A percentile compares a stretch with the other conserved stretches of the same genome.
Evolutionary conservation across 2,888 invertebrate species (phyloP).

Genomic region (Heliconius hortense): DNA sequence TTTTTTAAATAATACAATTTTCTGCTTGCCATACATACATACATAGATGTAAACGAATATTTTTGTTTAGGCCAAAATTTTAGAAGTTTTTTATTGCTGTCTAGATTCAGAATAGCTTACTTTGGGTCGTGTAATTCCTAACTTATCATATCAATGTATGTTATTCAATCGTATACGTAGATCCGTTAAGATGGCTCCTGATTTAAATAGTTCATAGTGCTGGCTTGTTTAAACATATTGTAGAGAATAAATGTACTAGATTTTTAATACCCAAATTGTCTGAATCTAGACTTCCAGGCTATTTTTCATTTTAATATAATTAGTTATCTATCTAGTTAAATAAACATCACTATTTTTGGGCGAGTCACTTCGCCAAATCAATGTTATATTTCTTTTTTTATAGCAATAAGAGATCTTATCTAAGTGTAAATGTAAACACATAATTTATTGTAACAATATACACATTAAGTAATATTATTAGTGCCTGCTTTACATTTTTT

Average conservation of each 20-base stretch:
- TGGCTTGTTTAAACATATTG: conserved; percentile 36
- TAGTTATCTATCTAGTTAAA: conserved; percentile 58
- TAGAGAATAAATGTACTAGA: conserved; percentile 34
- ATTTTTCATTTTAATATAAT: conserved; percentile 42
- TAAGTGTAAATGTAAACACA: conserved; percentile 75
- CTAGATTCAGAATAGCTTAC: conserved; percentile 48
- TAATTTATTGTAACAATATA: conserved; percentile 80
- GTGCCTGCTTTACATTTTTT: conserved; percentile 77
- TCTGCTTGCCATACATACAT: conserved; percentile 78
- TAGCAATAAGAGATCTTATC: conserved; percentile 68
- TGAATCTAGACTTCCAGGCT: conserved; percentile 49
- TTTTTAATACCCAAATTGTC: conserved; percentile 35
- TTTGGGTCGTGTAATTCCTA: conserved; percentile 34
- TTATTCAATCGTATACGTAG: conserved; percentile 36
- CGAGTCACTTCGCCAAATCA: conserved; percentile 47
- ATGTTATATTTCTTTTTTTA: conserved; percentile 60
- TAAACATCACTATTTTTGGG: conserved; percentile 58
- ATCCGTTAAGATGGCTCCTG: conserved; percentile 33
- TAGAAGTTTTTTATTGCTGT: conserved; percentile 45
- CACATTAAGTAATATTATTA: conserved; percentile 73
- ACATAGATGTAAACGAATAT: conserved; percentile 60
- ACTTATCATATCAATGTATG: conserved; percentile 41
- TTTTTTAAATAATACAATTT: conserved; percentile 64
- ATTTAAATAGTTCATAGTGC: conserved; percentile 36
- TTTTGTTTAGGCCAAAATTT: conserved; percentile 49